These are phyloP conservation scores for Agapostemon virescens DNA, from an alignment of 2,888 invertebrate genomes.

Conservation along the genomic window DNA sequence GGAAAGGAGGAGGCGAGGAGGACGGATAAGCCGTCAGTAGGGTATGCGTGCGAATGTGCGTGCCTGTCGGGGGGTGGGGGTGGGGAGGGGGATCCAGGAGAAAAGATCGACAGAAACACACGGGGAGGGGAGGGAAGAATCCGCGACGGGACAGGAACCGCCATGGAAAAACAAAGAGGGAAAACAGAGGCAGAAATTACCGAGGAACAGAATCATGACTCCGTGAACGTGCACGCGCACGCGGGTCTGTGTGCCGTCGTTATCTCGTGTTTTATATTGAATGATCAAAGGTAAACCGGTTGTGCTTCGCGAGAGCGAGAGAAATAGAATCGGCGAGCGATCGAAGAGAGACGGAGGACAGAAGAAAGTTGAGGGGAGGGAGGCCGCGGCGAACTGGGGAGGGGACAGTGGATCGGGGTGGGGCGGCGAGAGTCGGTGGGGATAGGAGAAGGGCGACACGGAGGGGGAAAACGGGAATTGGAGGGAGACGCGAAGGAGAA, in stretches of 20 bases:
- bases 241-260: constrained; percentile 35
- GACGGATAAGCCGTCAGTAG: constrained; percentile 7
- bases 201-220: constrained; percentile 48
- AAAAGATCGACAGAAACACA: constrained; percentile 9
- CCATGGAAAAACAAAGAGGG: constrained; percentile 10
- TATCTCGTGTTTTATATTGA: constrained; percentile 75
- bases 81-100: too few species aligned
- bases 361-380: constrained; percentile 50
- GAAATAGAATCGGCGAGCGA: constrained; percentile 47
- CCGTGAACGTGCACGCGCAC: constrained; percentile 29
- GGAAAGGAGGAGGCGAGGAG: not conserved
- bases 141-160: constrained; percentile 13
- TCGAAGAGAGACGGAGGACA: constrained; percentile 40
- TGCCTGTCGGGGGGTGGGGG: not conserved
- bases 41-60: constrained; percentile 7
- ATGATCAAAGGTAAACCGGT: constrained; percentile 79
- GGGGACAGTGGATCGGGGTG: constrained; percentile 52
- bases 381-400: constrained; percentile 39
- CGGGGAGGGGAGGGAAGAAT: constrained; percentile 1
- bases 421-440: constrained; percentile 58
- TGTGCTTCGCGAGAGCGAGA: constrained; percentile 65
- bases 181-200: constrained; percentile 44
- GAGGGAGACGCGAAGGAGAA: not conserved
- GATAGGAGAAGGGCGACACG: constrained; percentile 63
- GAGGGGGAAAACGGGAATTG: not conserved